Conservation (phyloP, 2,888 invertebrate species). For the Cyclophora punctaria region DNA sequence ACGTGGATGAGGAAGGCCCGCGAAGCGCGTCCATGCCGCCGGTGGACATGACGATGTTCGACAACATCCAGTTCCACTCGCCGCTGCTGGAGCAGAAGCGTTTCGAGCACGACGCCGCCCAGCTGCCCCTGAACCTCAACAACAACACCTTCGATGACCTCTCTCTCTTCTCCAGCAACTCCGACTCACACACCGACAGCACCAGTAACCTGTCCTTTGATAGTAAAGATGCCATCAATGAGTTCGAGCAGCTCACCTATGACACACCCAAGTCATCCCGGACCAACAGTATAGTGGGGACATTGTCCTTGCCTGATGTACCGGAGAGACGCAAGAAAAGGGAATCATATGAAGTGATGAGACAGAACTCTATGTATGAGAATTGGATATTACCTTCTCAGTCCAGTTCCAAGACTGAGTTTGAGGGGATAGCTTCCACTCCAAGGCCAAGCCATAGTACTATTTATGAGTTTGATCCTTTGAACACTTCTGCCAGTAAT, state of each 20-base stretch:
- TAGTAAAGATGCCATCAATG: slow-evolving; percentile 32
- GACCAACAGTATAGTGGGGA: slow-evolving; percentile 47
- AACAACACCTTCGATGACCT: slow-evolving; percentile 49
- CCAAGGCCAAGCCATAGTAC: slow-evolving; percentile 71
- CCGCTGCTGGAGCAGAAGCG: slow-evolving; percentile 69
- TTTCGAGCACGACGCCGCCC: slow-evolving; percentile 30
- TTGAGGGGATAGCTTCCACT: slow-evolving; percentile 3
- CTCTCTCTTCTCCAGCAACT: slow-evolving; percentile 56
- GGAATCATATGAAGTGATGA: slow-evolving; percentile 33
- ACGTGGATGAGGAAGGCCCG: slow-evolving; percentile 35
- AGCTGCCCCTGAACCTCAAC: slow-evolving; percentile 43
- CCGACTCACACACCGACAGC: slow-evolving; percentile 50
- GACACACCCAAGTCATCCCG: slow-evolving; percentile 54
- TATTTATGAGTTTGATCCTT: slow-evolving; percentile 84
- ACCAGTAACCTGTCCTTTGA: slow-evolving; percentile 54
- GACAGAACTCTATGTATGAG: slow-evolving; percentile 57
- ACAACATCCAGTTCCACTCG: slow-evolving; percentile 78
- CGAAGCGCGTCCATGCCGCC: slow-evolving; percentile 75
- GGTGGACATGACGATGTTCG: slow-evolving; percentile 76
- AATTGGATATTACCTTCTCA: slow-evolving; percentile 50
- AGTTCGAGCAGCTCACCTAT: slow-evolving; percentile 45
- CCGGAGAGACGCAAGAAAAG: slow-evolving; percentile 24
- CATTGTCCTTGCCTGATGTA: slow-evolving; percentile 43
- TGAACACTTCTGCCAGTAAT: slow-evolving; percentile 37
- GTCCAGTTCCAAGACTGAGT: slow-evolving; percentile 16